A percentile compares a stretch with the other conserved stretches of the same genome.
phyloP scores from a whole-genome alignment of 2,888 invertebrate species.

The Polia nebulosa region DNA sequence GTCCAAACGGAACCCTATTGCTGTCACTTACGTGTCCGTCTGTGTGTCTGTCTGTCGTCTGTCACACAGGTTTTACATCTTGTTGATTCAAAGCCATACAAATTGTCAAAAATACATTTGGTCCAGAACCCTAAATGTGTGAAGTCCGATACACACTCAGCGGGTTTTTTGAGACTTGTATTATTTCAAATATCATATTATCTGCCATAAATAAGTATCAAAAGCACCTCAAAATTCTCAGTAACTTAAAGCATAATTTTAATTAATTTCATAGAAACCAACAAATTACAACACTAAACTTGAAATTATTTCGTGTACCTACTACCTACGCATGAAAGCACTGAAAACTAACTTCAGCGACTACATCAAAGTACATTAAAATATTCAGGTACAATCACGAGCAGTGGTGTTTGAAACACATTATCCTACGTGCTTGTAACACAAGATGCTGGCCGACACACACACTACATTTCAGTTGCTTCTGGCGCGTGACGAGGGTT shows the following conservation, averaged over 20 bases:
- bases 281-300: slow-evolving; percentile 1
- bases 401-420: slow-evolving; percentile 52
- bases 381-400: slow-evolving; percentile 60
- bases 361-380: slow-evolving; percentile 56
- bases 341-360: slow-evolving; percentile 29
- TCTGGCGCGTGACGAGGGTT: slow-evolving; percentile 67
- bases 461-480: slow-evolving; percentile 56
- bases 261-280: not conserved
- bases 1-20: no score
- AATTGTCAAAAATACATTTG: no score
- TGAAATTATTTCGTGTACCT: slow-evolving; percentile 16
- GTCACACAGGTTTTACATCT: no score
- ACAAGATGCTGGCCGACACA: slow-evolving; percentile 39
- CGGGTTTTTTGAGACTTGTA: no score
- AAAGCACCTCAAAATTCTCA: not conserved
- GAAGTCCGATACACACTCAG: no score
- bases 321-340: slow-evolving; percentile 9
- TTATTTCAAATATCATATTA: no score
- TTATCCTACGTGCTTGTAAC: slow-evolving; percentile 48
- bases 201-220: not conserved
- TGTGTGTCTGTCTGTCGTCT: no score
- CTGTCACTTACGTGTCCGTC: no score
- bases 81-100: no score
- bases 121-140: no score
- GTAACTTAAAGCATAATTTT: not conserved